Base-by-base conservation (phyloP, 2,113 vertebrate genomes). In the Stegastes partitus region DNA sequence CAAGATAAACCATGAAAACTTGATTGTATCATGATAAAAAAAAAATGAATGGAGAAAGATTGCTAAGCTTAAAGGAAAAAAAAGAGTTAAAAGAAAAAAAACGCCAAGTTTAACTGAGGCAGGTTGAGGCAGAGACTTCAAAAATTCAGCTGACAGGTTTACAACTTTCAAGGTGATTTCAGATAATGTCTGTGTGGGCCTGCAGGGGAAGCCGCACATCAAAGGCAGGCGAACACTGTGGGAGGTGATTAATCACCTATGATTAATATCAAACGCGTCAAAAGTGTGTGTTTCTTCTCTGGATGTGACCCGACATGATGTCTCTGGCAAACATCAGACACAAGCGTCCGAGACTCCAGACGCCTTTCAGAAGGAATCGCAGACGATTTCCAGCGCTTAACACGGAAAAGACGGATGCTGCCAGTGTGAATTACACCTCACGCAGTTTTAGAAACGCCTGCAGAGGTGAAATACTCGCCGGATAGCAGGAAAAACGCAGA, bases 261-360 rank as follows among this genome's bases (percentile, higher is more conserved):
- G 77, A 86, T 90, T 82, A 71, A 82, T 71, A 87, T 86, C 85
- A 71, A 77, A 82, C 28, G 56, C 11, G 75, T 87, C 81, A 83
- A 75, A 81, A 73, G 75, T 59, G 64, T 65, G 67, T 68, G 58
- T 63, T 83, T 82, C 62, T 70, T 37, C 50, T 68, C 28, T 82
- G 74, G 61, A 82, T 87, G 58, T 51, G 83, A 89, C 79, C 77
- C 68, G 81, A 91, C 89, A 86, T 12, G 56, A 77, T 56, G 80
- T 85, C 63, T 89, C 68, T 79, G 87, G 64, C 53, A 75, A 84
- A 85, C 66, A 81, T 91, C 72, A 81, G 68, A 81, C 56, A 19
- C 19, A 59, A 21, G 57, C 21, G 58, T 71, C 61, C 26, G 58
- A 77, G 37, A 57, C 56, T 65, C 37, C 64, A 31, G 67, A 79